Evolutionary conservation across 2,888 invertebrate species (phyloP).

Genomic region (Xanthia icteritia): DNA sequence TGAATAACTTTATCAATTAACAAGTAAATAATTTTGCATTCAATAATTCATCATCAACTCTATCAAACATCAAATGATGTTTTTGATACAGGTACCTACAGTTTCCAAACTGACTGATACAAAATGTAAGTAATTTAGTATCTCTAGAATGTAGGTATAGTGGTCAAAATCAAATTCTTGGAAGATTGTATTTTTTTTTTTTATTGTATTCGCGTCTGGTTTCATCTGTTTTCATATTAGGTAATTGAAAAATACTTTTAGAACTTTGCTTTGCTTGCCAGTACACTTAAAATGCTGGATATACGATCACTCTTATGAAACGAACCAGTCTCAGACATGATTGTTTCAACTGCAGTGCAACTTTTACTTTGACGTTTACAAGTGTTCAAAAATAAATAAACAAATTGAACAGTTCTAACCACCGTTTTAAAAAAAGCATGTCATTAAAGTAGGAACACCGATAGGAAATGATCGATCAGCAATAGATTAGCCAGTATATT

Average conservation of each 20-base stretch:
- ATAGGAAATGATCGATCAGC: constrained; percentile 66
- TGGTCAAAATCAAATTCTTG: background rate
- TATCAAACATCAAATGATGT: background rate
- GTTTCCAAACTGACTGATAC: background rate
- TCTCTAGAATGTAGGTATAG: background rate
- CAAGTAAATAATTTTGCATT: background rate
- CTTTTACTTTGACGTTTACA: background rate
- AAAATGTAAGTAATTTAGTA: background rate
- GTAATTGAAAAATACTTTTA: background rate
- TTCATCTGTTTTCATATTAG: too few species aligned
- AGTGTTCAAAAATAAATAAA: background rate
- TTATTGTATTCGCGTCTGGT: background rate
- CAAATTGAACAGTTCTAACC: constrained; percentile 5
- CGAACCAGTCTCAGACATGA: background rate
- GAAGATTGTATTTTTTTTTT: background rate
- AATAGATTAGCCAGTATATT: constrained; percentile 40
- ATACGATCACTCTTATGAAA: background rate
- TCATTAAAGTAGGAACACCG: constrained; percentile 41
- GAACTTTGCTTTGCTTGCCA: background rate
- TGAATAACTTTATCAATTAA: too few species aligned
- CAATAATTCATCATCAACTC: background rate
- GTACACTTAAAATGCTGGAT: too few species aligned
- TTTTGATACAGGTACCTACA: background rate
- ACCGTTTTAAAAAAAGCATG: constrained; percentile 1
- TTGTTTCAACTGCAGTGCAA: background rate